Evolutionary conservation across 92 coral and sea anemone species (phyloP).

Genomic region (Epizoanthus scotinus): DNA sequence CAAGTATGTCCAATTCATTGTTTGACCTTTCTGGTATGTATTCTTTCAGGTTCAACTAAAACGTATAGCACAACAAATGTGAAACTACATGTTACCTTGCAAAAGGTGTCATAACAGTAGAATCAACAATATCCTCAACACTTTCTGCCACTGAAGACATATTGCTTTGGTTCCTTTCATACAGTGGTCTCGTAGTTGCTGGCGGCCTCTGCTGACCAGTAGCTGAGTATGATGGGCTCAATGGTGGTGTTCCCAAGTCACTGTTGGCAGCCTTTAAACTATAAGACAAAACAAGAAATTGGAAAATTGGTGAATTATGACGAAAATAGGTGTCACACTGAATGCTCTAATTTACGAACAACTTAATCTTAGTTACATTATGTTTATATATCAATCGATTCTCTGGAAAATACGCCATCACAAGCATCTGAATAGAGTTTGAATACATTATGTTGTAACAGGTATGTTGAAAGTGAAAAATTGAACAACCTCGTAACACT

Average conservation of each 20-base stretch:
- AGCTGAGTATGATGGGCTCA: not conserved
- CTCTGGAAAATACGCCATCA: no score
- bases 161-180: conserved; percentile 42
- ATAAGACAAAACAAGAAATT: not conserved
- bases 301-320: not conserved
- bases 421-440: no score
- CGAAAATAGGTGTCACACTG: no score
- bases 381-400: no score
- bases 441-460: no score
- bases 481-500: no score
- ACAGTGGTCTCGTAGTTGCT: conserved; percentile 30
- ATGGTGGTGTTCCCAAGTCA: not conserved
- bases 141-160: conserved; percentile 57
- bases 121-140: conserved; percentile 60
- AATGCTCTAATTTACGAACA: no score
- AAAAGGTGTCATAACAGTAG: conserved; percentile 64
- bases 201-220: not conserved
- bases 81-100: conserved; percentile 17
- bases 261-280: not conserved
- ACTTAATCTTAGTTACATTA: no score
- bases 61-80: not conserved
- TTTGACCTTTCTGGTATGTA: no score
- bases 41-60: not conserved
- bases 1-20: no score
- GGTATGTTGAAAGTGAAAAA: no score